These are phyloP conservation scores for Thalassophryne amazonica DNA, from an alignment of 2,797 vertebrate genomes.

Conservation along the genomic window DNA sequence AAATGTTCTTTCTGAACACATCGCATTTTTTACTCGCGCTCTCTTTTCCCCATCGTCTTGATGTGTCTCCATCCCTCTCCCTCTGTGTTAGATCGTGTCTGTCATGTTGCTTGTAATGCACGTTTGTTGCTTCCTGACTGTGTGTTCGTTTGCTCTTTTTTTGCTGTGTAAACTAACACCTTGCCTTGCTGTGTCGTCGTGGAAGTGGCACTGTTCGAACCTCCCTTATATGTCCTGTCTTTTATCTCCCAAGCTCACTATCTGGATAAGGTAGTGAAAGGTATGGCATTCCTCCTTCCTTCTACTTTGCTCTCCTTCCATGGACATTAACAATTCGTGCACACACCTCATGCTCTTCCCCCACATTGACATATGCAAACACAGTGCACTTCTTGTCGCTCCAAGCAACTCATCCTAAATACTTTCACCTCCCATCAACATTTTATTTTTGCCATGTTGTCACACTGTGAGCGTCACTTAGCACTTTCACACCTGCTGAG, in stretches of 20 bases:
- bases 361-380: constrained; percentile 46
- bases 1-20: constrained; percentile 52
- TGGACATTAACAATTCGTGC: constrained; percentile 57
- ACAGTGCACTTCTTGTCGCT: constrained; percentile 25
- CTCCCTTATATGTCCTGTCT: constrained; percentile 97
- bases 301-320: constrained; percentile 64
- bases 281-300: constrained; percentile 91
- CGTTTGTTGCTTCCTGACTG: constrained; percentile 54
- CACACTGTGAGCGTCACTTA: constrained; percentile 61
- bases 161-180: constrained; percentile 69
- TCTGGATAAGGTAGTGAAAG: constrained; percentile 99
- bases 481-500: constrained; percentile 66
- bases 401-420: constrained; percentile 40
- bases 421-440: constrained; percentile 51
- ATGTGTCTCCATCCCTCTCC: constrained; percentile 42
- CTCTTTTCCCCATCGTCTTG: neutral
- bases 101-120: constrained; percentile 67
- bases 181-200: constrained; percentile 73
- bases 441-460: constrained; percentile 63
- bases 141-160: constrained; percentile 34
- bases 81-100: constrained; percentile 43
- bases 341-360: constrained; percentile 47
- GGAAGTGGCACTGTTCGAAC: constrained; percentile 82
- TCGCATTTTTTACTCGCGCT: constrained; percentile 27
- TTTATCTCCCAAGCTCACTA: constrained; percentile 99